phyloP scores from a whole-genome alignment of 2,797 vertebrate genomes.

The Danio kyathit region DNA sequence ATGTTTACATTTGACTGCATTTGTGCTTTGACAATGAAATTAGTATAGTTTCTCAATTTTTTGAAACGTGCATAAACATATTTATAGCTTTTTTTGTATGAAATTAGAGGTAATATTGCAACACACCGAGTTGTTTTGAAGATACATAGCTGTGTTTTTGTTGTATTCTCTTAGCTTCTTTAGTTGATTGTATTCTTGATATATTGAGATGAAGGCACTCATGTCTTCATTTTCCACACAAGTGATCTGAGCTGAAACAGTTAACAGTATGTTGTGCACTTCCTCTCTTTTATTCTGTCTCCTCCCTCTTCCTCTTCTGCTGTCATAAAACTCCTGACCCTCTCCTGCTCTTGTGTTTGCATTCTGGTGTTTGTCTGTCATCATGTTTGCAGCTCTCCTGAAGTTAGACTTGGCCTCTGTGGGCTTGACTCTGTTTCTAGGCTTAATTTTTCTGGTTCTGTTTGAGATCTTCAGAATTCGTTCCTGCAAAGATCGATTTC shows the following conservation, averaged over 20 bases:
- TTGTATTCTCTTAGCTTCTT: too few species aligned
- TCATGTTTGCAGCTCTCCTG: constrained; percentile 37
- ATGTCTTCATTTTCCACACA: too few species aligned
- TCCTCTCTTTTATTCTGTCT: neutral
- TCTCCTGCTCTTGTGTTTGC: neutral
- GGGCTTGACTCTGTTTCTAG: constrained; percentile 20
- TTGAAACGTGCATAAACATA: too few species aligned
- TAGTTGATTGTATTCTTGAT: too few species aligned
- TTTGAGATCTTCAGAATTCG: constrained; percentile 49
- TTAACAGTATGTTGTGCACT: neutral
- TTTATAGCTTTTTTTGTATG: too few species aligned
- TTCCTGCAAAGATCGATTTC: neutral
- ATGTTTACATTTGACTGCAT: too few species aligned
- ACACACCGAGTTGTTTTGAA: too few species aligned
- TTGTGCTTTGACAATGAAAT: too few species aligned
- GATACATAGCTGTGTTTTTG: too few species aligned
- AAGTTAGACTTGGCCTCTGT: constrained; percentile 37
- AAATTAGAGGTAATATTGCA: too few species aligned
- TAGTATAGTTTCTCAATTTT: too few species aligned
- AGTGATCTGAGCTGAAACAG: neutral
- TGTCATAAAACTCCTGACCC: neutral
- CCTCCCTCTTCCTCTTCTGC: neutral
- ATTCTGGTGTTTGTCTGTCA: neutral
- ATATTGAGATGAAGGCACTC: too few species aligned
- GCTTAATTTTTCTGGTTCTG: constrained; percentile 43